Evolutionary conservation across 1,140 invertebrate species (phyloP), one percentile per base, ranked within the genome.

Genomic region (Diabrotica undecimpunctata): DNA sequence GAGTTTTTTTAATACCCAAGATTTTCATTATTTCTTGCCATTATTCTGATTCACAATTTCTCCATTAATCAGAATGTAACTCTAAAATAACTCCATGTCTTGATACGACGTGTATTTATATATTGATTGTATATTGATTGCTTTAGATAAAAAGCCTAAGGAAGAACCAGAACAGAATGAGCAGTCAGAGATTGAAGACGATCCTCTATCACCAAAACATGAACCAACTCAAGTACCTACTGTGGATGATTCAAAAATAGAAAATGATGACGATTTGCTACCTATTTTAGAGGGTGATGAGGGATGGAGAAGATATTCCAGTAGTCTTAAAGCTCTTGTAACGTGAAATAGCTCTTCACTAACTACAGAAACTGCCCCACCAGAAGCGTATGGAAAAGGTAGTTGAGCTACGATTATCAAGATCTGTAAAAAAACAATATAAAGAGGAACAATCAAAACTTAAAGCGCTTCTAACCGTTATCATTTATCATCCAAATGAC

Each of bases 281-380:
- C 77, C 77, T 7, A 77, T 79, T 58, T 69, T 79, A 41, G 78
- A 79, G 70, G 78, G 78, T 56, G 72, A 76, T 50, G 67, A n/a
- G 50, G 7, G 51, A 35, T 7, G n/a, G n/a, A n/a, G 55, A 51
- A 61, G 57, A 61, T 10, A 61, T 61, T 41, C 59, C 59, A 5
- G 59, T 61, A 9, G 13, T 61, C 54, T 63, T 73, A 52, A 71
- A 74, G 39, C 73, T 74, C 50, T 56, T 75, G 51, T 75, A 79
- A 60, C 62, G 72, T 37, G 75, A 77, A 66, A 73, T 76, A 6
- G 77, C 77, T 7, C 66, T 78, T 60, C 74, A 76, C 62, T 76
- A 78, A 61, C 66, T 78, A 38, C 66, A 71, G 25, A 72, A 77
- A 64, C 62, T 78, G 7, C 76, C 77, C 6, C 61, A 66, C 61